Evolutionary conservation across 2,797 vertebrate species (phyloP), one percentile per base, ranked within the genome.

Genomic region (Acipenser ruthenus): DNA sequence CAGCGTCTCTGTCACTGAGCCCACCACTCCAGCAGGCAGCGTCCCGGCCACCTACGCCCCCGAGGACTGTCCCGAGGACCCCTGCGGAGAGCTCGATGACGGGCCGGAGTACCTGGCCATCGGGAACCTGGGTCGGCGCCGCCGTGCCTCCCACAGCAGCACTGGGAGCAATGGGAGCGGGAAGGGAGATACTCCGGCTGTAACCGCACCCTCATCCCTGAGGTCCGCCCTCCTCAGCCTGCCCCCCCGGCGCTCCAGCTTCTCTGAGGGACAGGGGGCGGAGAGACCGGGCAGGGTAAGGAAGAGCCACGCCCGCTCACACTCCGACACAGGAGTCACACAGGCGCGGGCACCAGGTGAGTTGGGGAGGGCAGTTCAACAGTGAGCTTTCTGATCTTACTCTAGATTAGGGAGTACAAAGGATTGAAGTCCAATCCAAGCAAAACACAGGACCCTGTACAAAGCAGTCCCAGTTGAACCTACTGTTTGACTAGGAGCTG

Each of bases 101-200:
- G 96, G 94, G 2, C 97, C 95, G 0, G 95, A 99, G 76, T 99
- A 99, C 79, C 81, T 99, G 79, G 95, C 95, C 52, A 98, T 99
- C 0, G 95, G 95, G 65, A 98, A 96, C 77, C 78, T 90, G 69
- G 93, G 94, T 6, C 89, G 82, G 72, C 87, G 78, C 52, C 77
- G 86, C 0, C 50, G 78, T 13, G 85, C 88, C 76, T 89, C 80
- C 0, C 65, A 69, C 64, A 89, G 85, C 78, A 69, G 75, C 37
- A 82, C 76, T 59, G 79, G 10, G 6, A 37, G 23, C 23, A 37
- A 37, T 37, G 23, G 23, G 4, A 37, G 23, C 23, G 23, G 37
- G 23, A 37, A 37, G 23, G 23, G 9, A 49, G 61, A 49, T 83
- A 65, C 0, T 61, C 77, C 6, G 49, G 69, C 70, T 62, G 71